Evolutionary conservation across 1,140 invertebrate genomes (phyloP), one percentile per base, ranked within the genome.

Genomic region (Sycophila sp.): DNA sequence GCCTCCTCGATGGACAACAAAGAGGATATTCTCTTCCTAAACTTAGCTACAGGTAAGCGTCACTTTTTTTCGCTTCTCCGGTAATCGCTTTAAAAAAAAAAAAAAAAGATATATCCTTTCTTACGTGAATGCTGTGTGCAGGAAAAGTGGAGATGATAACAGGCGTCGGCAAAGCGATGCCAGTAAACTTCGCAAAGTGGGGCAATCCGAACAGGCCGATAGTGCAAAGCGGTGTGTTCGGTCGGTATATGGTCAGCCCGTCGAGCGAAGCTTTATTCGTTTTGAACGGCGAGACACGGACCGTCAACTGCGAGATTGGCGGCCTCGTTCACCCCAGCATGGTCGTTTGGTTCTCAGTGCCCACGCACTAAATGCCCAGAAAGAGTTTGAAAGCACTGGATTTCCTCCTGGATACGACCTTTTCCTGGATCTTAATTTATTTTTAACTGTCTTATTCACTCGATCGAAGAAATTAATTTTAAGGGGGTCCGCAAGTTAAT

Each of bases 71-170:
- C n/a, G n/a, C n/a, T n/a, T n/a, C n/a, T n/a, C n/a, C n/a, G n/a
- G n/a, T n/a, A n/a, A n/a, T n/a, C n/a, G n/a, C n/a, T n/a, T n/a
- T n/a, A n/a, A n/a, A n/a, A n/a, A n/a, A n/a, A n/a, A n/a, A n/a
- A n/a, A n/a, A n/a, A n/a, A n/a, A n/a, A n/a, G 15, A 8, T 28
- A 53, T n/a, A n/a, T n/a, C 8, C 17, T 7, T 22, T 1, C 30
- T 0, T 32, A 38, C 17, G 15, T 45, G 24, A 28, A 19, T 49
- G 3, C 49, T 64, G 24, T 34, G 15, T 30, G 10, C 78, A 90
- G 89, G 89, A 8, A 93, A 94, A 89, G 92, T 94, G 8, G 92
- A 94, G 80, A 91, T 93, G 86, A 92, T 94, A 69, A 92, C 91
- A 3, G 92, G 92, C 28, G 91, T 93, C 4, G 91, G 91, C 2